phyloP scores from a whole-genome alignment of 2,888 invertebrate genomes.

The Helicoverpa assulta region DNA sequence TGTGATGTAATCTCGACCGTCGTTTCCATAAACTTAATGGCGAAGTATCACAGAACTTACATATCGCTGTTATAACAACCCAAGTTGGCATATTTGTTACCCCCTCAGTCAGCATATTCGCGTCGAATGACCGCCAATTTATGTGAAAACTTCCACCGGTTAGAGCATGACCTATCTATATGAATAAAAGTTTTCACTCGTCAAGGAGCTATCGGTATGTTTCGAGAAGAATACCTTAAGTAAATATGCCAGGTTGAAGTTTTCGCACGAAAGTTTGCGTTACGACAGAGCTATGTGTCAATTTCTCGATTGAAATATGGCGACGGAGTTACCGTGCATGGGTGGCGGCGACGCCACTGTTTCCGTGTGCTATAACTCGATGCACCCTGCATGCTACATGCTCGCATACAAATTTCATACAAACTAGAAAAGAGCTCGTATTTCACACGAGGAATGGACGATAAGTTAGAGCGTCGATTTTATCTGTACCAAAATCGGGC shows the following conservation, averaged over 20 bases:
- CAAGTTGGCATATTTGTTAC: conserved; percentile 90
- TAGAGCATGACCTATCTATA: conserved; percentile 88
- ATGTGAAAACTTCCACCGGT: conserved; percentile 89
- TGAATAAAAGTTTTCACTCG: conserved; percentile 88
- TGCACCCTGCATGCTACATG: conserved; percentile 77
- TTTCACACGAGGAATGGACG: conserved; percentile 62
- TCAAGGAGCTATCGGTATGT: conserved; percentile 85
- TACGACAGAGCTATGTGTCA: conserved; percentile 86
- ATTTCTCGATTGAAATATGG: conserved; percentile 88
- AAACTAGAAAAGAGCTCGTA: conserved; percentile 69
- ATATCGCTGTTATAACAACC: conserved; percentile 90
- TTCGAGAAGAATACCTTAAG: conserved; percentile 84
- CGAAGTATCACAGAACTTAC: conserved; percentile 90
- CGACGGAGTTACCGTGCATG: conserved; percentile 74
- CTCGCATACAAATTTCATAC: conserved; percentile 55
- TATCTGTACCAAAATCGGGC: conserved; percentile 57
- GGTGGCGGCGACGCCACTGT: conserved; percentile 91
- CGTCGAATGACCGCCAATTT: conserved; percentile 90
- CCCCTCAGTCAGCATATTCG: conserved; percentile 90
- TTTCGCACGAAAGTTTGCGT: conserved; percentile 85
- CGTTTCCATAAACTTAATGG: conserved; percentile 90
- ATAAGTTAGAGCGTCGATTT: conserved; percentile 52
- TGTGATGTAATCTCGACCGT: conserved; percentile 88
- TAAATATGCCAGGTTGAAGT: conserved; percentile 89
- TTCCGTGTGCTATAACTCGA: conserved; percentile 84